phyloP scores from a whole-genome alignment of 2,113 vertebrate species.

The Rhinolophus sinicus region DNA sequence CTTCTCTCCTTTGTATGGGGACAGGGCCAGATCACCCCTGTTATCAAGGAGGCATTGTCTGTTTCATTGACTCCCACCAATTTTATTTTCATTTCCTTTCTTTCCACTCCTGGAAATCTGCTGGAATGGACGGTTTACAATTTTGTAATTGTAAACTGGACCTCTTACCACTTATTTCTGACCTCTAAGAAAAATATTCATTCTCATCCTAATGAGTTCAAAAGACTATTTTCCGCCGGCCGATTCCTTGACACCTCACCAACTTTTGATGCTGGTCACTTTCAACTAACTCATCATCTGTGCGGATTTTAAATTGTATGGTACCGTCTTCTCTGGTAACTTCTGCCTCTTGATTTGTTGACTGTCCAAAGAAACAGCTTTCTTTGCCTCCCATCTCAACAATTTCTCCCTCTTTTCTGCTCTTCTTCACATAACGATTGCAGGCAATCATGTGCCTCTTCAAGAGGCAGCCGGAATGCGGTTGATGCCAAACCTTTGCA shows the following conservation, averaged over 20 bases:
- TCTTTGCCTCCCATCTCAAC: not conserved
- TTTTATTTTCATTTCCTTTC: slow-evolving; percentile 54
- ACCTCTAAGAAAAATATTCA: slow-evolving; percentile 21
- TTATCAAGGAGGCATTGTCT: slow-evolving; percentile 19
- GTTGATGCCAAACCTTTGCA: not conserved
- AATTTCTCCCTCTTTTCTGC: not conserved
- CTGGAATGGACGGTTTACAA: not conserved
- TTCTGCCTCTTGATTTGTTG: slow-evolving; percentile 34
- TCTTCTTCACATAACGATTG: not conserved
- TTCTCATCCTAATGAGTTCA: slow-evolving; percentile 19
- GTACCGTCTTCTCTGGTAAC: not conserved
- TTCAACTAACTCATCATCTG: not conserved
- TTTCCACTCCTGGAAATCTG: not conserved
- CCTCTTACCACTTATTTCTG: slow-evolving; percentile 12
- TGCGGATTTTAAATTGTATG: not conserved
- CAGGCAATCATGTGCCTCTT: not conserved
- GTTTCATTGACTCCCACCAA: slow-evolving; percentile 20
- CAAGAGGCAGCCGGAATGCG: not conserved
- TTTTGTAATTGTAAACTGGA: slow-evolving; percentile 17
- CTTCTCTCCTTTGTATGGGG: not conserved
- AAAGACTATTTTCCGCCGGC: slow-evolving; percentile 30
- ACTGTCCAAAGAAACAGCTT: not conserved
- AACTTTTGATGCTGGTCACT: not conserved
- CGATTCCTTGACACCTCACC: not conserved
- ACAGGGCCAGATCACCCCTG: not conserved